Evolutionary conservation across 2,888 invertebrate species (phyloP).

Genomic region (Azorinus chamasolen): DNA sequence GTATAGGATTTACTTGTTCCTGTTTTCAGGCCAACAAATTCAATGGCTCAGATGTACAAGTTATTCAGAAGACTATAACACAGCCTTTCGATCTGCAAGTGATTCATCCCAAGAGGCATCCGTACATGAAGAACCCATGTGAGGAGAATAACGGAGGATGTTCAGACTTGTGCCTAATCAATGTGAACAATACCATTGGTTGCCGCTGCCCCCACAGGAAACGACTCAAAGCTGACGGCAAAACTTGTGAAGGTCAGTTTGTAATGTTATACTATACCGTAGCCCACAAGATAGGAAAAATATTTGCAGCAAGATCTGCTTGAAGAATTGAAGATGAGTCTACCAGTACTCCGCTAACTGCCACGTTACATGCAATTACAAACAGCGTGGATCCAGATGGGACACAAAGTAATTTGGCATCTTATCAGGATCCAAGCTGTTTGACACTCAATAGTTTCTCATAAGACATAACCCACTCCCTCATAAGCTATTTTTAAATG

Average conservation of each 20-base stretch:
- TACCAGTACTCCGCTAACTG: too few species aligned
- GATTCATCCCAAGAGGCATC: conserved; percentile 92
- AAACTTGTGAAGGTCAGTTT: conserved; percentile 90
- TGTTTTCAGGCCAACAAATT: conserved; percentile 92
- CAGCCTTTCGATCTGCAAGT: conserved; percentile 97
- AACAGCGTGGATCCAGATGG: too few species aligned
- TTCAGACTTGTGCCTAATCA: conserved; percentile 93
- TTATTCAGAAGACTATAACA: conserved; percentile 93
- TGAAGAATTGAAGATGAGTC: too few species aligned
- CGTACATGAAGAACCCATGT: conserved; percentile 89
- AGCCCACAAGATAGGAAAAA: neutral
- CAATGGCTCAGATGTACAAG: conserved; percentile 92
- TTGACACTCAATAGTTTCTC: too few species aligned
- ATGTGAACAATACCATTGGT: conserved; percentile 89
- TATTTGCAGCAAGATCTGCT: neutral
- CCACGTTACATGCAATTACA: too few species aligned
- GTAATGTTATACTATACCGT: neutral
- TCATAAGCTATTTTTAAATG: too few species aligned
- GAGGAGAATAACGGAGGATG: conserved; percentile 93
- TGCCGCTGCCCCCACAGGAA: conserved; percentile 96
- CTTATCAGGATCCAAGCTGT: too few species aligned
- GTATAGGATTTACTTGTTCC: too few species aligned
- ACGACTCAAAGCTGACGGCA: conserved; percentile 90
- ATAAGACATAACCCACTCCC: too few species aligned
- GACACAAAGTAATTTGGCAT: too few species aligned